Conservation (phyloP, 2,888 invertebrate species). For the Actias luna region DNA sequence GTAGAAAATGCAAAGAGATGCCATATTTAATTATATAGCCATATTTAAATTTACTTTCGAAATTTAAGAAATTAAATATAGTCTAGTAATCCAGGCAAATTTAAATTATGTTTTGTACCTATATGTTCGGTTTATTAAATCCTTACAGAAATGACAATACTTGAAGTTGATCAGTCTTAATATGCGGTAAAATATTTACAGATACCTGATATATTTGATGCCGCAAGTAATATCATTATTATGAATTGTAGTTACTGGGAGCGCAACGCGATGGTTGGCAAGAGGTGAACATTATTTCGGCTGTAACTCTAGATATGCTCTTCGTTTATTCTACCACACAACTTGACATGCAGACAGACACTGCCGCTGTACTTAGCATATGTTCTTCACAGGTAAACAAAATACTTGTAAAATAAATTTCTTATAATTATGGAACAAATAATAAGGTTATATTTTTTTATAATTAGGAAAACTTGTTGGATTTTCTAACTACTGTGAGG, state of each 20-base stretch:
- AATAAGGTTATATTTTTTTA: not conserved
- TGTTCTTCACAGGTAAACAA: conserved; percentile 63
- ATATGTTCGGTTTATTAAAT: no score
- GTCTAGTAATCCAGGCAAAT: no score
- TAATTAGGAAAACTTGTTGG: conserved; percentile 44
- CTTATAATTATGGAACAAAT: not conserved
- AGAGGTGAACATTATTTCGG: conserved; percentile 63
- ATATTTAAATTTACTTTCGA: no score
- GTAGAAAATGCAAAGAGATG: no score
- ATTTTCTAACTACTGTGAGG: conserved; percentile 90
- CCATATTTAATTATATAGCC: no score
- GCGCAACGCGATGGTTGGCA: conserved; percentile 68
- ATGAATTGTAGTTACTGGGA: conserved; percentile 51
- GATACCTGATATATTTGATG: no score
- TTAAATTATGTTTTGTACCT: no score
- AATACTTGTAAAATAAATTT: not conserved
- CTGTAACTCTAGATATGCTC: conserved; percentile 70
- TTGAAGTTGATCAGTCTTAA: no score
- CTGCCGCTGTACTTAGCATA: conserved; percentile 66
- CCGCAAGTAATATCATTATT: not conserved
- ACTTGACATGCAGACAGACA: conserved; percentile 65
- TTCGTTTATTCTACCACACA: conserved; percentile 64
- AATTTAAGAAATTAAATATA: no score
- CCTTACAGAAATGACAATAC: no score
- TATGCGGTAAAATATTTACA: not conserved